Evolutionary conservation across 2,797 vertebrate genomes (phyloP).

Genomic region (Buceros bicornis): DNA sequence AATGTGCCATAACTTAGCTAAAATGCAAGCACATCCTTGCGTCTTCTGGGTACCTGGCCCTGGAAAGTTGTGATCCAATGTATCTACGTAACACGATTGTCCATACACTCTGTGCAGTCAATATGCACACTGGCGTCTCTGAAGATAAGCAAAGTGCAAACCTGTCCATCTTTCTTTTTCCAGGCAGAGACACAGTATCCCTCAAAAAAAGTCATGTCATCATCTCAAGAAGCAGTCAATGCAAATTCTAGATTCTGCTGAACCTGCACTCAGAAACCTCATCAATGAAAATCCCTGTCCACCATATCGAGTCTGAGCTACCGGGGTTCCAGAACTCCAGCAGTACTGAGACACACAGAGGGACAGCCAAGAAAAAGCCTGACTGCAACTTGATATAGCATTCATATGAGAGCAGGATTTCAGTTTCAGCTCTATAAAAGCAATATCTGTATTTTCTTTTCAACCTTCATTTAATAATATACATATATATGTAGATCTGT

Average conservation of each 20-base stretch:
- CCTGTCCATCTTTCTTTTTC: not conserved
- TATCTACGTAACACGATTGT: not conserved
- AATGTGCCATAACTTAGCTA: not conserved
- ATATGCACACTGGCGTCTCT: not conserved
- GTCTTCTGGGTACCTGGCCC: not conserved
- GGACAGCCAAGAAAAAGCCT: not conserved
- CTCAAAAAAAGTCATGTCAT: not conserved
- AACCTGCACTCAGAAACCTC: not conserved
- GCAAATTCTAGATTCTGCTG: not conserved
- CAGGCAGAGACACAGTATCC: not conserved
- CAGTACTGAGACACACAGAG: not conserved
- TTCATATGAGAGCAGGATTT: not conserved
- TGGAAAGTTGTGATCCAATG: not conserved
- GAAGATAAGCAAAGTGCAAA: not conserved
- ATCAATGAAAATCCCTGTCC: not conserved
- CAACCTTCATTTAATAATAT: not conserved
- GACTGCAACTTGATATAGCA: not conserved
- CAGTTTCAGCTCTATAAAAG: not conserved
- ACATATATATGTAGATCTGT: not conserved
- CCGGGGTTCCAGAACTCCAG: not conserved
- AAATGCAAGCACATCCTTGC: not conserved
- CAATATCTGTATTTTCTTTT: not conserved
- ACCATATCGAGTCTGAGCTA: rapidly evolving
- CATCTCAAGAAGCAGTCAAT: not conserved
- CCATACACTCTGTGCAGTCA: too few species aligned